phyloP scores from a whole-genome alignment of 2,888 invertebrate genomes.

The Metallyticus violacea region DNA sequence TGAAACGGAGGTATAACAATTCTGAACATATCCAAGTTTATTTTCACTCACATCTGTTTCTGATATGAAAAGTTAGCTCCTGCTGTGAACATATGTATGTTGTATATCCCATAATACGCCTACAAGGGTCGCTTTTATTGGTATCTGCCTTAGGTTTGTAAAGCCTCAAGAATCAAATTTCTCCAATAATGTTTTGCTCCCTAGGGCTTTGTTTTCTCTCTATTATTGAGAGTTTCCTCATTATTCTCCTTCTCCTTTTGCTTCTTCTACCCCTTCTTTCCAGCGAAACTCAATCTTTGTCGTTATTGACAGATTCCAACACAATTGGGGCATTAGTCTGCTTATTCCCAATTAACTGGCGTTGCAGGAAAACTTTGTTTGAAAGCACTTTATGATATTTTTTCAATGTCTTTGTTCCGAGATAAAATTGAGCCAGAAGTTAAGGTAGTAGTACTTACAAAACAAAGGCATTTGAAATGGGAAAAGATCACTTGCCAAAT shows the following conservation, averaged over 20 bases:
- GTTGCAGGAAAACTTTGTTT: background rate
- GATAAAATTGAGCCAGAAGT: background rate
- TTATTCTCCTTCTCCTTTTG: background rate
- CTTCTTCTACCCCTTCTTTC: background rate
- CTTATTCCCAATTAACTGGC: background rate
- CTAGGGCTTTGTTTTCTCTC: background rate
- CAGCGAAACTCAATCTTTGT: background rate
- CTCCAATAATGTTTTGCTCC: background rate
- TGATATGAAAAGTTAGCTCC: background rate
- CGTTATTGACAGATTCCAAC: background rate
- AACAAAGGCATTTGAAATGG: background rate
- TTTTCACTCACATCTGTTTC: background rate
- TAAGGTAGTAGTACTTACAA: background rate
- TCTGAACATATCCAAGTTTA: background rate
- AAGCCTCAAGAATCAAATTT: background rate
- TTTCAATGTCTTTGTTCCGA: background rate
- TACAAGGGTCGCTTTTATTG: background rate
- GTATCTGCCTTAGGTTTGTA: too few relatives aligned
- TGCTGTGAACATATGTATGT: background rate
- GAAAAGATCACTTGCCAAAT: too few relatives aligned
- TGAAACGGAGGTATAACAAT: background rate
- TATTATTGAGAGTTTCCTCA: background rate
- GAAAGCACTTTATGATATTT: background rate
- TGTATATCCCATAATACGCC: too few relatives aligned
- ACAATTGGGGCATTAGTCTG: background rate